Evolutionary conservation across 2,113 vertebrate species (phyloP).

Genomic region (Ahaetulla prasina): DNA sequence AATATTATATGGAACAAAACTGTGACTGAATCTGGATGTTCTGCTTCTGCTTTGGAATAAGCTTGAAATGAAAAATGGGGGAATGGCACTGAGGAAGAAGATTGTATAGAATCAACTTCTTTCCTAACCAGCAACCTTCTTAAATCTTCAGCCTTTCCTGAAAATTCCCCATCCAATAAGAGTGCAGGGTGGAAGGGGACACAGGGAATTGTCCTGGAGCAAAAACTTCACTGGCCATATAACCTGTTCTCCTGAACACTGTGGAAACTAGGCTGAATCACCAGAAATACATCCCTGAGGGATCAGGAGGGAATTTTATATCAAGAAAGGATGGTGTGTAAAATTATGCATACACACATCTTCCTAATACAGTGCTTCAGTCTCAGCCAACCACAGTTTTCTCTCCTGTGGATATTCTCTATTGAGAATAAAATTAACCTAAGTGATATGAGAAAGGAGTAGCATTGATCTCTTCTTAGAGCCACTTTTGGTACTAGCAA

Average conservation of each 20-base stretch:
- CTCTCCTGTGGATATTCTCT: background rate
- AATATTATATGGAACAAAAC: no score
- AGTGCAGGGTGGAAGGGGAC: background rate
- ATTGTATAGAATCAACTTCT: background rate
- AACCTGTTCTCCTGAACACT: background rate
- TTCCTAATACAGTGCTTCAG: background rate
- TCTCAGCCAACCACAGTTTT: background rate
- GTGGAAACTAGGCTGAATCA: background rate
- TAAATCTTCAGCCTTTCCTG: background rate
- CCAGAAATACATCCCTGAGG: background rate
- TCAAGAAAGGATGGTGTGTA: background rate
- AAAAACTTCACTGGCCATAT: background rate
- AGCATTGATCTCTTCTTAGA: background rate
- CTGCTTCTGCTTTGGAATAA: background rate
- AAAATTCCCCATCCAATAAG: background rate
- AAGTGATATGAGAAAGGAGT: background rate
- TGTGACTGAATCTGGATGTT: no score
- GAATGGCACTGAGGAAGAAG: background rate
- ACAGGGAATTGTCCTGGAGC: background rate
- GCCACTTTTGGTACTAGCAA: constrained; percentile 25
- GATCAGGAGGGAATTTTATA: background rate
- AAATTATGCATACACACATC: background rate
- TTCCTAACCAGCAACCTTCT: background rate
- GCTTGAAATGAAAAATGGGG: background rate
- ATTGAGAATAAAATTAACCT: background rate